Conservation (phyloP, 2,113 vertebrate species). For the Brienomyrus brachyistius region DNA sequence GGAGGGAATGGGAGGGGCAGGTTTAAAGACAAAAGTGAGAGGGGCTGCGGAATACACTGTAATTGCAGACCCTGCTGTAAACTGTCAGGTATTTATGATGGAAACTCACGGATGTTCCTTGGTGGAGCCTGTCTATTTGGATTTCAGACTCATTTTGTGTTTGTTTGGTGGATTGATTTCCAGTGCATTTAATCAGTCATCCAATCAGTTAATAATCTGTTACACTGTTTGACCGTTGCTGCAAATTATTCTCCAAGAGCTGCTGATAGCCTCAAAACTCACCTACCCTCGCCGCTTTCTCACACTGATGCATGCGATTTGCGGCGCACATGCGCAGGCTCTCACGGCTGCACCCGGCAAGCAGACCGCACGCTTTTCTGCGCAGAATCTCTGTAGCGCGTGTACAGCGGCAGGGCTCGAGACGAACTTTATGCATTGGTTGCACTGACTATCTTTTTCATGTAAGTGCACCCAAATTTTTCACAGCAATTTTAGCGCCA, state of each 20-base stretch:
- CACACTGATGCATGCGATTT: neutral
- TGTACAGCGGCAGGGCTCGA: neutral
- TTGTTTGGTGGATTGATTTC: neutral
- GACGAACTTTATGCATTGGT: no score
- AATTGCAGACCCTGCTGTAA: neutral
- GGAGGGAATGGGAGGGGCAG: neutral
- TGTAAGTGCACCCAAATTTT: no score
- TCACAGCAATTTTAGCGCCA: no score
- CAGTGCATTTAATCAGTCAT: neutral
- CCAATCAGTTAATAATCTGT: neutral
- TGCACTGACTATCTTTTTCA: no score
- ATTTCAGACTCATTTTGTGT: neutral
- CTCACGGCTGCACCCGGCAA: neutral
- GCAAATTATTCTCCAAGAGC: neutral
- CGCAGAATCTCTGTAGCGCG: neutral
- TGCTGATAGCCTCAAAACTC: neutral
- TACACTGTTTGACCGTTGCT: neutral
- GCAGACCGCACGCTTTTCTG: neutral
- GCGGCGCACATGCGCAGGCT: neutral
- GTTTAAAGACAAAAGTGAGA: neutral
- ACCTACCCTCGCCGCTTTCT: neutral
- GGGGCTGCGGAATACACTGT: neutral
- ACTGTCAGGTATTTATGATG: neutral
- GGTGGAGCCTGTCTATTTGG: neutral
- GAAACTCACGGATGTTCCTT: neutral